Evolutionary conservation across 2,797 vertebrate species (phyloP), one percentile per base, ranked within the genome.

Genomic region (Echeneis naucrates): DNA sequence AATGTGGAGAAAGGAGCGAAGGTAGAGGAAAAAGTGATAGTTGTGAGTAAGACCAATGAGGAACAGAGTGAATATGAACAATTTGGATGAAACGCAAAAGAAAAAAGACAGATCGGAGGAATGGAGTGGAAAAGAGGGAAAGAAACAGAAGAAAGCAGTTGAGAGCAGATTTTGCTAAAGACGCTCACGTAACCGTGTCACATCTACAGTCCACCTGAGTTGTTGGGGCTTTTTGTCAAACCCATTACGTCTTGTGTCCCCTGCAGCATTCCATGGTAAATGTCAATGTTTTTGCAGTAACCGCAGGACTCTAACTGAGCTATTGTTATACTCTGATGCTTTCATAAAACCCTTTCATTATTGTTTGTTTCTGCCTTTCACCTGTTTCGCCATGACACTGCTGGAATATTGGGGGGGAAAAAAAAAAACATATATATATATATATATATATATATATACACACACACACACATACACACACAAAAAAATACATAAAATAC

Each of bases 231-330:
- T 84, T 79, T 83, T 77, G 66, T 81, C 75, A 80, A 81, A 85
- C 35, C 80, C 77, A 58, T 85, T 86, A 88, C 67, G 61, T 85
- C 77, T 60, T 2, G 32, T 54, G 72, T 86, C 77, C 72, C 87
- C 78, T 84, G 77, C 72, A 86, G 86, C 80, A 24, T 73, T 75
- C 32, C 14, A 23, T 42, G 59, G 56, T 82, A 90, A 90, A 93
- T 89, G 87, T 88, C 87, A 87, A 50, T 69, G 83, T 83, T 85
- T 76, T 74, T 67, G 68, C 72, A 75, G 62, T 75, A 63, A 64
- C 69, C 54, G 14, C 61, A 58, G 73, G 77, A 57, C 32, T 76
- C 77, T 82, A 77, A 87, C 72, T 68, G 75, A 16, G 16, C 70
- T 35, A 70, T 70, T 60, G 69, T 83, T 75, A 61, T 45, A 77